These are phyloP conservation scores for Leptinotarsa juncta DNA, from an alignment of 2,888 invertebrate species.

Conservation along the genomic window DNA sequence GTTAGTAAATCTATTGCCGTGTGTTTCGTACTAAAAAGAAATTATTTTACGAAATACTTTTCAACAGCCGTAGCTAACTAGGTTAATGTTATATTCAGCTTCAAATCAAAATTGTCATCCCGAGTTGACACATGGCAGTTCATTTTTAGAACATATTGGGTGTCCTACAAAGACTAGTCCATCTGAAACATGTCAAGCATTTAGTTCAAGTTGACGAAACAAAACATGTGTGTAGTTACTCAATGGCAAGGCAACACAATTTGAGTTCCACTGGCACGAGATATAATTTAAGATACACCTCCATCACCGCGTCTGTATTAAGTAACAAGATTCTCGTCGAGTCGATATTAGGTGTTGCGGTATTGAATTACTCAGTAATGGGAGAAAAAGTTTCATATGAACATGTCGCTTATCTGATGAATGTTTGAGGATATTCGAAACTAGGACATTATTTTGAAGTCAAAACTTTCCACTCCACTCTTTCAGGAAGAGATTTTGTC, in stretches of 20 bases:
- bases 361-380: neutral
- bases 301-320: conserved; percentile 20
- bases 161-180: conserved; percentile 34
- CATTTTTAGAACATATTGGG: conserved; percentile 38
- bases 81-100: conserved; percentile 34
- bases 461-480: too few species aligned
- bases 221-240: conserved; percentile 20
- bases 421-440: neutral
- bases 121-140: conserved; percentile 27
- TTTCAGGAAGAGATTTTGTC: neutral
- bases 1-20: conserved; percentile 20
- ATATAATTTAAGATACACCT: conserved; percentile 23
- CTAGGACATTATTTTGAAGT: neutral
- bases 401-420: neutral
- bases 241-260: conserved; percentile 11
- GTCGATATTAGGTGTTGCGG: neutral
- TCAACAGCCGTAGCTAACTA: conserved; percentile 25
- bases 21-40: conserved; percentile 38
- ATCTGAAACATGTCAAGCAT: conserved; percentile 18
- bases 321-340: conserved; percentile 3
- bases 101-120: conserved; percentile 25
- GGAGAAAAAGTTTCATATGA: neutral
- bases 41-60: conserved; percentile 38
- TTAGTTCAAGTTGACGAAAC: conserved; percentile 26
- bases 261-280: conserved; percentile 5